Evolutionary conservation across 2,888 invertebrate genomes (phyloP).

Genomic region (Acrobasis consociella): DNA sequence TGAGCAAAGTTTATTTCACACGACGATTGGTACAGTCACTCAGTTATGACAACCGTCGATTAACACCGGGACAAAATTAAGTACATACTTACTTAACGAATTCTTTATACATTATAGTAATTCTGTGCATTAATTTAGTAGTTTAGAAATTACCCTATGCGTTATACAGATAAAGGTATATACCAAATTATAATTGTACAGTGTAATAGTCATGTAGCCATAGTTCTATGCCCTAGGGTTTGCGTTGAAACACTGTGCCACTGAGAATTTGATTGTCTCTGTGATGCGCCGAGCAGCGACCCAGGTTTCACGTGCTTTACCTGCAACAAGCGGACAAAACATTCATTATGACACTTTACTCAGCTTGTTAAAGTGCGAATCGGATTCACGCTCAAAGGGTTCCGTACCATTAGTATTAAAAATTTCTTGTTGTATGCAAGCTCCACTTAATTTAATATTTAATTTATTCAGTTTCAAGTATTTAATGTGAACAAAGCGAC

Average conservation of each 20-base stretch:
- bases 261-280: constrained; percentile 60
- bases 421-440: too few species aligned
- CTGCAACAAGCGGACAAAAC: constrained; percentile 63
- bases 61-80: constrained; percentile 58
- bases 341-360: too few species aligned
- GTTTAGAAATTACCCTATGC: constrained; percentile 61
- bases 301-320: constrained; percentile 73
- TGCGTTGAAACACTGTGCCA: constrained; percentile 66
- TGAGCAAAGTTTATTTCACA: constrained; percentile 77
- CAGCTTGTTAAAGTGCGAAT: too few species aligned
- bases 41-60: constrained; percentile 54
- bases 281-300: constrained; percentile 56
- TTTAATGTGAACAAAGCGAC: too few species aligned
- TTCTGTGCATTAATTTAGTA: constrained; percentile 63
- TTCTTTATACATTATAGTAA: constrained; percentile 60
- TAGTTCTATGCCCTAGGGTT: constrained; percentile 45
- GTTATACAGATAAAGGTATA: constrained; percentile 60
- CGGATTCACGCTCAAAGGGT: too few species aligned
- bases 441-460: too few species aligned
- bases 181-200: constrained; percentile 59
- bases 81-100: constrained; percentile 50
- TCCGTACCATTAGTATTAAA: too few species aligned
- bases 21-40: constrained; percentile 58
- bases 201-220: constrained; percentile 50
- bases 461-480: too few species aligned